phyloP scores from a whole-genome alignment of 2,888 invertebrate species.

The Ectropis crepuscularia region DNA sequence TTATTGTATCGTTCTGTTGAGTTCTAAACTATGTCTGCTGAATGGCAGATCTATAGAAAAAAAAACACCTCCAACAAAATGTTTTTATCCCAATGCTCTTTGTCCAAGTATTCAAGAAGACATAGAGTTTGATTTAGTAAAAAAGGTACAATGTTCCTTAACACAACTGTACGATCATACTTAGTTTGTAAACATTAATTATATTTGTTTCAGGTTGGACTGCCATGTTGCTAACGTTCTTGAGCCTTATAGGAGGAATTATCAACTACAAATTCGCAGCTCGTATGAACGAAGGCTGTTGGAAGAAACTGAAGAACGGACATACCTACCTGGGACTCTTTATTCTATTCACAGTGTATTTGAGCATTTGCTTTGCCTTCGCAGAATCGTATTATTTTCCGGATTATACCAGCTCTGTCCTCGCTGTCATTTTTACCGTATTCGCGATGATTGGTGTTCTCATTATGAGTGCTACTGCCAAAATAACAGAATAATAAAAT shows the following conservation, averaged over 20 bases:
- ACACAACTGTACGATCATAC: not conserved
- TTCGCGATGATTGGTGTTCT: not conserved
- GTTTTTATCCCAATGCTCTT: constrained; percentile 9
- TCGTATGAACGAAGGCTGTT: not conserved
- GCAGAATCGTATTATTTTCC: too few relatives aligned
- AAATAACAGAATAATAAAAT: too few relatives aligned
- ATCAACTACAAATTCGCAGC: constrained; percentile 34
- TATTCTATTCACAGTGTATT: not conserved
- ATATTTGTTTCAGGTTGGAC: constrained; percentile 59
- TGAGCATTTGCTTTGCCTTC: not conserved
- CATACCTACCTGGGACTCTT: not conserved
- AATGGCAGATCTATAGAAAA: too few relatives aligned
- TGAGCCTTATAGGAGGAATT: constrained; percentile 61
- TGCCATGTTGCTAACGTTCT: constrained; percentile 56
- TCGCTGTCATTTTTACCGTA: not conserved
- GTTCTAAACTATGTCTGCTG: too few relatives aligned
- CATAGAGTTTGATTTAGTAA: not conserved
- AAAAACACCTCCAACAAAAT: not conserved
- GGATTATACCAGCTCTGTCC: not conserved
- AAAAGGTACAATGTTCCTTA: not conserved
- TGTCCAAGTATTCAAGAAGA: not conserved
- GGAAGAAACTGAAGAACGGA: not conserved
- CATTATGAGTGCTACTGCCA: not conserved
- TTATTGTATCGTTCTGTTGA: too few relatives aligned
- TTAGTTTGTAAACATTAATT: not conserved